A percentile compares a stretch with the other conserved stretches of the same genome.
phyloP scores from a whole-genome alignment of 2,113 vertebrate genomes.

The Sula dactylatra region DNA sequence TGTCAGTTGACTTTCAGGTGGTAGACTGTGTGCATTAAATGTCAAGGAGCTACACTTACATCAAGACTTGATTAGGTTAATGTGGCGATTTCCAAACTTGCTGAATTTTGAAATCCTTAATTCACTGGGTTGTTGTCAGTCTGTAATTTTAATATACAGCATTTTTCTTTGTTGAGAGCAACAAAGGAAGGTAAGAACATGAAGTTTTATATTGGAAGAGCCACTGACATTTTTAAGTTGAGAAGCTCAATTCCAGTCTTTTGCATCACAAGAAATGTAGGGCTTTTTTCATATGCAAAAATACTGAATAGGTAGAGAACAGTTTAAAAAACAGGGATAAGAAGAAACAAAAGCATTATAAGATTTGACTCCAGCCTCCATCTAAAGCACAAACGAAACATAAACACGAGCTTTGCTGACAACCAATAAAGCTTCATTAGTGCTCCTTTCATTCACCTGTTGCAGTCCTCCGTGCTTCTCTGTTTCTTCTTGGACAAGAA shows the following conservation, averaged over 20 bases:
- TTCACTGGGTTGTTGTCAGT: neutral
- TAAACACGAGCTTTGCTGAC: neutral
- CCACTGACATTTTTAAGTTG: neutral
- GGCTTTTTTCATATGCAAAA: neutral
- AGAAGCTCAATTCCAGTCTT: neutral
- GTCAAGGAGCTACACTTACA: neutral
- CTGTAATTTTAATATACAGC: neutral
- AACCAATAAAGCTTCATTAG: neutral
- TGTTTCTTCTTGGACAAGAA: neutral
- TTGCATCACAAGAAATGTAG: neutral
- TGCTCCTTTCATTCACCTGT: neutral
- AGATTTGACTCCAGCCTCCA: neutral
- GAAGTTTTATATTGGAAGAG: neutral
- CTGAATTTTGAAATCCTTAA: neutral
- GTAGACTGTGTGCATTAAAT: neutral
- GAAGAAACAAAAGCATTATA: neutral
- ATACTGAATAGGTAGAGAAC: neutral
- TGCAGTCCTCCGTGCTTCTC: neutral
- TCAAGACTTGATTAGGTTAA: neutral
- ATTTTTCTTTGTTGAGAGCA: neutral
- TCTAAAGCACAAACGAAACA: neutral
- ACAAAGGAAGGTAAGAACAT: neutral
- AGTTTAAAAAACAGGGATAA: neutral
- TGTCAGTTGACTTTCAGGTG: neutral
- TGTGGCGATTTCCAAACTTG: neutral